Evolutionary conservation across 2,113 vertebrate species (phyloP).

Genomic region (Calidris pugnax): DNA sequence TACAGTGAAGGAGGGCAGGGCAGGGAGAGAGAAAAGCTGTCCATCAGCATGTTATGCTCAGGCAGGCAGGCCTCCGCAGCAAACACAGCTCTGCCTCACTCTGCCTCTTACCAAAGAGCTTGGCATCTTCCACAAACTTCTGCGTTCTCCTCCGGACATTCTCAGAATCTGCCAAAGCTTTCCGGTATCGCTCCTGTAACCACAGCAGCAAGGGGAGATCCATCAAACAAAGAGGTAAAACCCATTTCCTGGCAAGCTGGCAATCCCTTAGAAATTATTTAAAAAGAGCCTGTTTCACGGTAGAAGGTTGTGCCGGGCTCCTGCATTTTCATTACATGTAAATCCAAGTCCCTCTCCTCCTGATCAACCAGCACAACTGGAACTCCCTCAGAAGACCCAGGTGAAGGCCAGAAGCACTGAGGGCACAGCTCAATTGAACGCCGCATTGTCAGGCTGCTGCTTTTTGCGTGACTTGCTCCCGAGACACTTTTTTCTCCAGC

Average conservation of each 20-base stretch:
- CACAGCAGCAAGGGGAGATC: background rate
- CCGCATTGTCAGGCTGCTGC: background rate
- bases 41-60: background rate
- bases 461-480: background rate
- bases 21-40: background rate
- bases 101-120: slow-evolving; percentile 84
- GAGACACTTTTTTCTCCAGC: background rate
- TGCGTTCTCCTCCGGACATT: slow-evolving; percentile 82
- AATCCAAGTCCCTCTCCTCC: background rate
- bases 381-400: background rate
- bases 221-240: background rate
- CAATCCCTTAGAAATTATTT: background rate
- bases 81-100: background rate
- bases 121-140: slow-evolving; percentile 90
- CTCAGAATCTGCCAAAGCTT: slow-evolving; percentile 81
- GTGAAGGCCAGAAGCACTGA: background rate
- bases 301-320: background rate
- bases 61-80: background rate
- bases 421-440: background rate
- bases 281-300: background rate
- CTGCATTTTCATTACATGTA: background rate
- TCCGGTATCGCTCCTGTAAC: slow-evolving; percentile 79
- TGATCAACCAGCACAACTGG: background rate
- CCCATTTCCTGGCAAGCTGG: background rate
- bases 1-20: background rate